Evolutionary conservation across 2,113 vertebrate species (phyloP), one percentile per base, ranked within the genome.

Genomic region (Falcunculus frontatus): DNA sequence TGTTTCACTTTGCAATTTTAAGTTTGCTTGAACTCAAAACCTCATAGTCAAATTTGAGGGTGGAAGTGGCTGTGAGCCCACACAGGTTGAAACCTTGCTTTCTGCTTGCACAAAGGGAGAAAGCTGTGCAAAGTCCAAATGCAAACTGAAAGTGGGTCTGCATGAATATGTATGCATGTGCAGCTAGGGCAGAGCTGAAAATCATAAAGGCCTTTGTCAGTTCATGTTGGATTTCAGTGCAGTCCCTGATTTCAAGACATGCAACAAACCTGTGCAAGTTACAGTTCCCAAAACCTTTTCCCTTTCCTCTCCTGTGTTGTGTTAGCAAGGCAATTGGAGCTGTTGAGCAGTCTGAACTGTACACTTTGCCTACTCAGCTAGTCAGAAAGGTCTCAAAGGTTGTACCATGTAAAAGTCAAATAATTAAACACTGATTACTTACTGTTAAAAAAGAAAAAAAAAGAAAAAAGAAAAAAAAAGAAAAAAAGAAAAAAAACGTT

Each of bases 391-490:
- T 97, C 91, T 97, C 96, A 89, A 94, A 97, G 95, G 85, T 89
- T 98, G 94, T 80, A 80, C 52, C 75, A 76, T 89, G 75, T 96
- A 94, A 95, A 97, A 97, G 91, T 96, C 90, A 98, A 96, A 93
- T 96, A 97, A 97, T 97, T 97, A 98, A 97, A 97, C 73, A 96
- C 74, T 79, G 90, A 96, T 97, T 97, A 95, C 89, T 95, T 95
- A 97, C 91, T 87, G 79, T 86, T 72, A 72, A 57, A 89, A 83
- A 76, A 52, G 21, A 77, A 69, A 64, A 79, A 8, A 2, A 27
- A 46, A 52, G 16, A 15, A 20, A 32, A 7, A 35, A 15, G 82
- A 68, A 64, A 73, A 47, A 65, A 46, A 42, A 84, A 64, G 47
- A 35, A 35, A 21, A 50, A 4, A 30, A 19, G 35, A 57, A 69